Percentiles rank a stretch among this genome's conserved stretches.
Evolutionary conservation across 2,888 invertebrate species (phyloP).

Genomic region (Pimpla rufipes): DNA sequence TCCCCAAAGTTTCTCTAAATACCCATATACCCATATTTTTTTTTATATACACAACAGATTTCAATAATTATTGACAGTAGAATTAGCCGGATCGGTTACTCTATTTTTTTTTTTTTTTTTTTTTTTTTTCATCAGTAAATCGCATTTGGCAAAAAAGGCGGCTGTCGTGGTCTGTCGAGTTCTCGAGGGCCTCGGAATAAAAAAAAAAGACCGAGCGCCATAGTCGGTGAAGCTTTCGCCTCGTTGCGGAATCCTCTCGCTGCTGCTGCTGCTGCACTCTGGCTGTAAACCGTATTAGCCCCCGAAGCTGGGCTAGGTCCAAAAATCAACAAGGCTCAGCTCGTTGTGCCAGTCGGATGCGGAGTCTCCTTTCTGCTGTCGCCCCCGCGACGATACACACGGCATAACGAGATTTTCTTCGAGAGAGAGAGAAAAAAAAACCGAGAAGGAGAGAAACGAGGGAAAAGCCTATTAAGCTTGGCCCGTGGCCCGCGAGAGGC

Average conservation of each 20-base stretch:
- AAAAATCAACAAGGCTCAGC: conserved; percentile 65
- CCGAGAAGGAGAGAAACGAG: conserved; percentile 68
- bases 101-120: conserved; percentile 75
- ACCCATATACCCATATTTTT: no score
- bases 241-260: conserved; percentile 38
- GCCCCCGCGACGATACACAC: conserved; percentile 18
- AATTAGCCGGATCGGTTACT: conserved; percentile 38
- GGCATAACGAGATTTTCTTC: conserved; percentile 73
- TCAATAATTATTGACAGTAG: conserved; percentile 62
- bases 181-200: conserved; percentile 30
- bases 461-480: conserved; percentile 79
- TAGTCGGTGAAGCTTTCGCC: conserved; percentile 18
- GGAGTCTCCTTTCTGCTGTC: conserved; percentile 39
- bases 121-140: conserved; percentile 63
- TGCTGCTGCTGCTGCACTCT: conserved; percentile 30
- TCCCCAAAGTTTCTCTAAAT: no score
- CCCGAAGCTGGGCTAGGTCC: conserved; percentile 63
- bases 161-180: no score
- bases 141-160: conserved; percentile 45
- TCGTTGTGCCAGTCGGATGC: conserved; percentile 39
- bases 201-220: no score
- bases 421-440: conserved; percentile 70
- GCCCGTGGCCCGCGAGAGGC: conserved; percentile 64
- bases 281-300: conserved; percentile 74
- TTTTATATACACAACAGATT: no score